Conservation (phyloP, 2,888 invertebrate genomes). For the Cancer borealis region DNA sequence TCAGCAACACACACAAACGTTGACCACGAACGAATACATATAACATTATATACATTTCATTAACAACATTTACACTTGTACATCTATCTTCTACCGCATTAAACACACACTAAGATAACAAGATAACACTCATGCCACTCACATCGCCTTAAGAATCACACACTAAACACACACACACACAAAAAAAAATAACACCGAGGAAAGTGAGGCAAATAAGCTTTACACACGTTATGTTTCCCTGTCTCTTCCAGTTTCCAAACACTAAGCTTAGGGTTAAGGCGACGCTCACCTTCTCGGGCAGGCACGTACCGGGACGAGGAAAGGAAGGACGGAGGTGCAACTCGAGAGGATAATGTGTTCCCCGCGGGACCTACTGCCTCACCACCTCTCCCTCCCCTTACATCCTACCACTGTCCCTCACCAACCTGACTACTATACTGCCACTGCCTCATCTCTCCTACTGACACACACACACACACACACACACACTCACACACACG, state of each 20-base stretch:
- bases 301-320: neutral
- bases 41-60: neutral
- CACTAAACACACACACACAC: neutral
- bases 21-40: neutral
- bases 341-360: slow-evolving; percentile 33
- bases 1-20: neutral
- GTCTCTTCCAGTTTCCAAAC: neutral
- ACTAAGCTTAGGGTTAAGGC: neutral
- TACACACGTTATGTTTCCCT: neutral
- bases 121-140: neutral
- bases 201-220: neutral
- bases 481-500: neutral
- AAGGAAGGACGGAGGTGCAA: slow-evolving; percentile 13
- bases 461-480: neutral
- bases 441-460: neutral
- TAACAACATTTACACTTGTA: neutral
- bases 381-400: neutral
- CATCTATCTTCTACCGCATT: neutral
- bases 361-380: neutral
- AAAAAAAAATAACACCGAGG: neutral
- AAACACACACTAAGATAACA: neutral
- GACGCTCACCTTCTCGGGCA: slow-evolving; percentile 2
- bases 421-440: neutral
- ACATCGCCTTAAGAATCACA: neutral
- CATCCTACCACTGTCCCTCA: neutral